These are phyloP conservation scores for Oasisia sp. DNA, from an alignment of 2,888 invertebrate genomes.

Conservation along the genomic window DNA sequence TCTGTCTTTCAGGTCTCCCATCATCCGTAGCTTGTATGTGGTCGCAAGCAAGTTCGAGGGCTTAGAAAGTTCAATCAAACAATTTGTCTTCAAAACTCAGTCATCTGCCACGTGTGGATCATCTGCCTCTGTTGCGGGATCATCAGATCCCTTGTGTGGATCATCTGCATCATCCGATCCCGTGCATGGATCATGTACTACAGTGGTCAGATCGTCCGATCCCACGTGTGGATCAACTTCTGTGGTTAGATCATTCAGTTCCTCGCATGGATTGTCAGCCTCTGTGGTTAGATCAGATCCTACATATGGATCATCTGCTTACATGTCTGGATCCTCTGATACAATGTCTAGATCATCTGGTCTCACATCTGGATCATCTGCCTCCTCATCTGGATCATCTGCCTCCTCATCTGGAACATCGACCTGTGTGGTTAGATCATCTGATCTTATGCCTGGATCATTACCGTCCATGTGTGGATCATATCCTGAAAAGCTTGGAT, in stretches of 20 bases:
- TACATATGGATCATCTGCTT: background rate
- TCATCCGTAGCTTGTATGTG: constrained; percentile 79
- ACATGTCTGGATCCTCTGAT: background rate
- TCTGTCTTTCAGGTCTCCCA: constrained; percentile 66
- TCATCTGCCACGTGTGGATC: background rate
- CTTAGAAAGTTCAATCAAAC: background rate
- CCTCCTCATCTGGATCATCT: too few relatives aligned
- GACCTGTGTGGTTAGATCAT: too few relatives aligned
- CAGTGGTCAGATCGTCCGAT: background rate
- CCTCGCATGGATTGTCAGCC: background rate
- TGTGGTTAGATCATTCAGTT: background rate
- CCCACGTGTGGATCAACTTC: background rate
- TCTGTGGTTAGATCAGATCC: background rate
- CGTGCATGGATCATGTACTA: background rate
- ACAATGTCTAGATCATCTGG: background rate
- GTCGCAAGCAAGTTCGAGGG: constrained; percentile 78
- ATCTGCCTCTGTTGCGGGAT: background rate
- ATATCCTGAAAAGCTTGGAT: background rate
- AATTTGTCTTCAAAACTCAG: background rate
- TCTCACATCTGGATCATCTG: background rate
- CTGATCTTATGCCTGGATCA: background rate
- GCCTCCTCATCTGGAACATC: too few relatives aligned
- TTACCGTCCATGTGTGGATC: background rate
- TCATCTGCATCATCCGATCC: background rate
- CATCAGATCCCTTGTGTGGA: background rate